Evolutionary conservation across 2,113 vertebrate species (phyloP), one percentile per base, ranked within the genome.

Genomic region (Lonchura striata): DNA sequence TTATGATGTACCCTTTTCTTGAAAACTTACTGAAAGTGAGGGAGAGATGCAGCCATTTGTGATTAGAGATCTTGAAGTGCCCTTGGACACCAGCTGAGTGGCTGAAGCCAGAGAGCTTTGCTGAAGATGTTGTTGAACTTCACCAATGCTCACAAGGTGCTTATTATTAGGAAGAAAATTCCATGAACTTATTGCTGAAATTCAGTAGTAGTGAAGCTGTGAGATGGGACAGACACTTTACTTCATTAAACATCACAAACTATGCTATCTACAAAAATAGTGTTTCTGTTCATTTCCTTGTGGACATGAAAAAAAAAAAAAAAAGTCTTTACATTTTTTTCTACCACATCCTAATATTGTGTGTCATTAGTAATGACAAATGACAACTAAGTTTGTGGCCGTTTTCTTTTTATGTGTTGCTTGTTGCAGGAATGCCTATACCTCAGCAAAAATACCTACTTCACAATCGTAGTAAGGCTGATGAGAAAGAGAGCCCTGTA

Each of bases 341-440:
- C 88, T 74, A 54, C 88, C 82, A 77, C 93, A 91, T 95, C 65
- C 75, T 88, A 91, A 86, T 54, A 79, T 23, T 33, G 35, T 91
- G 90, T 88, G 86, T 94, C 85, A 93, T 68, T 90, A 90, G 13
- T 28, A 50, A 92, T 53, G 59, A 95, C 82, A 88, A 86, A 71
- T 56, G 47, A 83, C 80, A 88, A 83, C 82, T 83, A 86, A 42
- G 44, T 59, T 77, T 83, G 85, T 93, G 59, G 92, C 76, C 9
- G 7, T 89, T 95, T 95, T 93, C 87, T 91, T 95, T 92, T 82
- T 44, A 94, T 54, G 49, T 71, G 49, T 15, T 84, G 23, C 65
- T 91, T 72, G 74, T 37, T 10, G 1, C 35, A 80, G 72, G 39
- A 96, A 83, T 42, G 15, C 69, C 72, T 75, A 75, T 35, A 47